Evolutionary conservation across 1,140 invertebrate genomes (phyloP).

Genomic region (Calephelis virginiensis): DNA sequence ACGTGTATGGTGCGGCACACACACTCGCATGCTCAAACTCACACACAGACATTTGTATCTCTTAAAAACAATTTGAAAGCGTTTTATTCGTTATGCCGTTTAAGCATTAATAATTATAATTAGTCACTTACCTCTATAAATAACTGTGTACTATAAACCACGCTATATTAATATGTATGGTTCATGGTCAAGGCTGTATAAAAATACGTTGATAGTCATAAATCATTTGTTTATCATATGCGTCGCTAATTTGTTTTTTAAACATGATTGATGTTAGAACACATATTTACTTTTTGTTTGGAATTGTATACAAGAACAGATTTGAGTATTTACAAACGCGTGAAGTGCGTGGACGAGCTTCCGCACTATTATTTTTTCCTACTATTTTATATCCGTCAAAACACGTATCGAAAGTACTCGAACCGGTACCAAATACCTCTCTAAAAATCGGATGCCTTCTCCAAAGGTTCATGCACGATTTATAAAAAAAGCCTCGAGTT

Average conservation of each 20-base stretch:
- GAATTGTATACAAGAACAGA: slow-evolving; percentile 1
- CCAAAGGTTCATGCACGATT: too few species aligned
- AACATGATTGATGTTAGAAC: neutral
- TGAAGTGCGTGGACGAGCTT: slow-evolving; percentile 2
- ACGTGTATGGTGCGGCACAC: too few species aligned
- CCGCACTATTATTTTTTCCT: slow-evolving; percentile 1
- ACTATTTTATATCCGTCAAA: neutral
- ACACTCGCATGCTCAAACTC: too few species aligned
- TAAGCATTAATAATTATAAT: neutral
- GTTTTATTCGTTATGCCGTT: slow-evolving; percentile 4
- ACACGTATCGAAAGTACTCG: neutral
- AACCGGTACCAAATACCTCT: neutral
- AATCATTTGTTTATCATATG: neutral
- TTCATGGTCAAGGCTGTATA: slow-evolving; percentile 7
- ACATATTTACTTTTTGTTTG: slow-evolving; percentile 3
- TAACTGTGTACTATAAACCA: neutral
- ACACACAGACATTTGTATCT: too few species aligned
- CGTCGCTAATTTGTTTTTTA: slow-evolving; percentile 10
- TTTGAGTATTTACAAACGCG: neutral
- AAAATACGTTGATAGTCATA: neutral
- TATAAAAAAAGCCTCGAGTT: too few species aligned
- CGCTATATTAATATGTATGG: neutral
- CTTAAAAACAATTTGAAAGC: too few species aligned
- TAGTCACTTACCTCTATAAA: neutral
- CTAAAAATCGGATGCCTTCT: too few species aligned